Evolutionary conservation across 2,888 invertebrate species (phyloP).

Genomic region (Erebia epiphron): DNA sequence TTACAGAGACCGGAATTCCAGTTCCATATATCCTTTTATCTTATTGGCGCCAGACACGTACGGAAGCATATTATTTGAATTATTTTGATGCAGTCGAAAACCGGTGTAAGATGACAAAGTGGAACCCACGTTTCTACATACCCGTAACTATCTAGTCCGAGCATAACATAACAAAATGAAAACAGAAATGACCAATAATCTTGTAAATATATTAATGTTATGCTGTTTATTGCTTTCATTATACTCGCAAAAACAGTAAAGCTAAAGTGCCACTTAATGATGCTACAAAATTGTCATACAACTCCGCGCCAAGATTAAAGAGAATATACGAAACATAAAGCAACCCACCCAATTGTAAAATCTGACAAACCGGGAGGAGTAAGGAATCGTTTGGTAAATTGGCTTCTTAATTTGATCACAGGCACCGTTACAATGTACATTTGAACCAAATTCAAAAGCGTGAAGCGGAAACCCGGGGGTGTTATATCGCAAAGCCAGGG

Average conservation of each 20-base stretch:
- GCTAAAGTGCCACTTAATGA: conserved; percentile 5
- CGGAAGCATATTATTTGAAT: no score
- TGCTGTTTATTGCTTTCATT: not conserved
- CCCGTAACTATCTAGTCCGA: no score
- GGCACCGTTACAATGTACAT: conserved; percentile 46
- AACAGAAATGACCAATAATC: no score
- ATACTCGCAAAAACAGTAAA: not conserved
- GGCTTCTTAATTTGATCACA: conserved; percentile 49
- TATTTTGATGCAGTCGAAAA: no score
- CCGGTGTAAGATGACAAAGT: no score
- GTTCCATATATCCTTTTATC: no score
- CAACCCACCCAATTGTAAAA: conserved; percentile 30
- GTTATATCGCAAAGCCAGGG: conserved; percentile 58
- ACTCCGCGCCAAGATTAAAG: conserved; percentile 21
- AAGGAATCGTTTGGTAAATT: conserved; percentile 43
- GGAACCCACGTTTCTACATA: no score
- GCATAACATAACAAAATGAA: no score
- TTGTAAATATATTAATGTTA: not conserved
- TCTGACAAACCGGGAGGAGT: conserved; percentile 34
- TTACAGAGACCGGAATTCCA: no score
- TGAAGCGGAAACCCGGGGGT: conserved; percentile 35
- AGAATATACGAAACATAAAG: conserved; percentile 21
- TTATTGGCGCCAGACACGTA: no score
- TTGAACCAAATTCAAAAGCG: conserved; percentile 43
- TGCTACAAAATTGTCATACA: conserved; percentile 16